A percentile compares a stretch with the other conserved stretches of the same genome.
These are phyloP conservation scores for Helostoma temminkii DNA, from an alignment of 2,797 vertebrate genomes.

Conservation along the genomic window DNA sequence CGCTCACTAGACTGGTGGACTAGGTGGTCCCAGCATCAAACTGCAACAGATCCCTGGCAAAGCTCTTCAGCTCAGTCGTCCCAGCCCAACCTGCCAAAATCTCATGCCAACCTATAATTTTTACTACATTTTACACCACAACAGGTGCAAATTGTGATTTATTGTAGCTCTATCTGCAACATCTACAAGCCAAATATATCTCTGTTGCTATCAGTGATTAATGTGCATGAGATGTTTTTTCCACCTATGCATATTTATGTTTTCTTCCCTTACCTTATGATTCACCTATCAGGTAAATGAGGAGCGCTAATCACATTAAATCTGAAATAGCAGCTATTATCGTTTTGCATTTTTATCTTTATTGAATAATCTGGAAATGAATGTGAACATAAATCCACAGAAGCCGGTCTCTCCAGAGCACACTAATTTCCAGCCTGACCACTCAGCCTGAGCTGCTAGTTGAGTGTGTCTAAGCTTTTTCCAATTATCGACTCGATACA, in stretches of 20 bases:
- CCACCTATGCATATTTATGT: too few species aligned
- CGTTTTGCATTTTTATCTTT: not conserved
- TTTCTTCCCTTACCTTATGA: slow-evolving; percentile 2
- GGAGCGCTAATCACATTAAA: slow-evolving; percentile 4
- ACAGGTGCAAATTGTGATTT: not conserved
- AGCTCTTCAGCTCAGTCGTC: too few species aligned
- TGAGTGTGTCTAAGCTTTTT: slow-evolving; percentile 35
- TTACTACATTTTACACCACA: too few species aligned
- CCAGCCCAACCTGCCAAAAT: too few species aligned
- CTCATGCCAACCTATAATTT: too few species aligned
- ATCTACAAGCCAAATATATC: not conserved
- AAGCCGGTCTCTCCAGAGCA: not conserved
- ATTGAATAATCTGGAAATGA: slow-evolving; percentile 23
- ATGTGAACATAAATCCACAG: slow-evolving; percentile 34
- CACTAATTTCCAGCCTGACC: slow-evolving; percentile 24
- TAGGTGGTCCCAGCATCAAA: too few species aligned
- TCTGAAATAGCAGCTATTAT: slow-evolving; percentile 12
- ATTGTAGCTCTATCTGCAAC: not conserved
- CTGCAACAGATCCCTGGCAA: too few species aligned
- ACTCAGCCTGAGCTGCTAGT: slow-evolving; percentile 20
- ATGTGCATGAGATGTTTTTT: not conserved
- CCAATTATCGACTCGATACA: slow-evolving; percentile 42
- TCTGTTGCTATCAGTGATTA: not conserved
- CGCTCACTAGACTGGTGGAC: too few species aligned
- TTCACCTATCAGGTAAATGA: slow-evolving; percentile 4